These are phyloP conservation scores for Synergus gifuensis DNA, from an alignment of 2,888 invertebrate species.

Conservation along the genomic window DNA sequence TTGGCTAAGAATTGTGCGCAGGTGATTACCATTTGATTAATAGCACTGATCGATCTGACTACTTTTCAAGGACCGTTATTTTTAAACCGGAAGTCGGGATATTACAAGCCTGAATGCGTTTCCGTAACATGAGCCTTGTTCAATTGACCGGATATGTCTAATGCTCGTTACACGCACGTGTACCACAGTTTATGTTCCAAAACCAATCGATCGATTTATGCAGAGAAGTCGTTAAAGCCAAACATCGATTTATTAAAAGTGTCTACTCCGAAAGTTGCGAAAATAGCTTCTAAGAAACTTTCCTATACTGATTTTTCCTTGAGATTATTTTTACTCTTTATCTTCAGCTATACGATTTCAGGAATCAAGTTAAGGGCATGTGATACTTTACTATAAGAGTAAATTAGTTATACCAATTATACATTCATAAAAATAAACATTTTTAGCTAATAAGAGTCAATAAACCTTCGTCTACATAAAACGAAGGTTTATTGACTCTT, in stretches of 20 bases:
- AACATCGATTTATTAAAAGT: conserved; percentile 22
- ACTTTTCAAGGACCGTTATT: conserved; percentile 33
- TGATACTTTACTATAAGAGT: too few relatives aligned
- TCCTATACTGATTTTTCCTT: conserved; percentile 22
- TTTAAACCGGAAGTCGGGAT: conserved; percentile 28
- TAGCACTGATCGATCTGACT: not conserved
- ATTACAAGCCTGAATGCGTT: conserved; percentile 32
- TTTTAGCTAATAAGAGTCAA: too few relatives aligned
- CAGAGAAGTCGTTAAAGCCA: conserved; percentile 6
- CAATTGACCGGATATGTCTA: conserved; percentile 37
- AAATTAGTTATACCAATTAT: too few relatives aligned
- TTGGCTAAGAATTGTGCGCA: not conserved
- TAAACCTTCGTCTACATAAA: too few relatives aligned
- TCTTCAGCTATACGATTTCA: not conserved
- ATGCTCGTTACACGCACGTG: conserved; percentile 38
- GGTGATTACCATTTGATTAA: not conserved
- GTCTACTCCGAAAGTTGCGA: not conserved
- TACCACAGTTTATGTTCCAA: conserved; percentile 20
- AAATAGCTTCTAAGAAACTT: conserved; percentile 25
- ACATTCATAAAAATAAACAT: too few relatives aligned
- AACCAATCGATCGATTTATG: conserved; percentile 8
- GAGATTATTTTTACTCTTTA: conserved; percentile 13
- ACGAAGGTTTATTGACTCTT: too few relatives aligned
- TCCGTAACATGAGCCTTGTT: conserved; percentile 36
- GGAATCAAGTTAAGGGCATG: too few relatives aligned